phyloP scores from a whole-genome alignment of 2,113 vertebrate genomes.

The Phylloscopus trochilus region DNA sequence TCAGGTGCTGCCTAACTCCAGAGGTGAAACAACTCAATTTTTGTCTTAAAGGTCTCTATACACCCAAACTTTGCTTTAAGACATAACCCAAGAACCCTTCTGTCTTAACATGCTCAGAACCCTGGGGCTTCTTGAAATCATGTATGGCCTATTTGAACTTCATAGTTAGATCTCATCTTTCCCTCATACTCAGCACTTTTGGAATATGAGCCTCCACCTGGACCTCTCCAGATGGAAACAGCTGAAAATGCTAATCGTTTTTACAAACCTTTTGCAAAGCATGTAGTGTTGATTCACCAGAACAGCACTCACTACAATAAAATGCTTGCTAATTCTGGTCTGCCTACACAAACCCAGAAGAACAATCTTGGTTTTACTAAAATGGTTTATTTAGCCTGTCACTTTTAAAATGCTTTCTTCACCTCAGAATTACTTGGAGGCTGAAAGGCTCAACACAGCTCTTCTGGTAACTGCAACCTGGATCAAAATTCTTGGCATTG shows the following conservation, averaged over 20 bases:
- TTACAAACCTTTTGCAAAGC: neutral
- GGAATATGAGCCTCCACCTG: neutral
- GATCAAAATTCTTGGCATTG: neutral
- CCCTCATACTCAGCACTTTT: conserved; percentile 16
- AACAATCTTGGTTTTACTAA: neutral
- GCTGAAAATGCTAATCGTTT: neutral
- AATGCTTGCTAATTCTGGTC: neutral
- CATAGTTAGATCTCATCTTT: conserved; percentile 11
- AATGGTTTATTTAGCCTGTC: neutral
- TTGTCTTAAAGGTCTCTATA: neutral
- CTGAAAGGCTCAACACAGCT: neutral
- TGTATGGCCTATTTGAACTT: neutral
- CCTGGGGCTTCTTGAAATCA: neutral
- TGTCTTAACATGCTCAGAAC: neutral
- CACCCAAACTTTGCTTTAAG: neutral
- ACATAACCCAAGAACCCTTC: neutral
- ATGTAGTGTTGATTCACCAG: neutral
- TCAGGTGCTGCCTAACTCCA: neutral
- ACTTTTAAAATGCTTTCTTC: conserved; percentile 1
- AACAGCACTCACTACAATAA: neutral
- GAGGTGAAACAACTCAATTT: neutral
- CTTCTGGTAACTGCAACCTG: neutral
- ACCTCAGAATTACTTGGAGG: conserved; percentile 38
- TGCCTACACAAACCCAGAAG: neutral
- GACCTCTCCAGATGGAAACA: neutral